Percentiles rank a stretch among this genome's conserved stretches.
Conservation (phyloP, 1,140 invertebrate genomes). For the Muscidifurax raptorellus region DNA sequence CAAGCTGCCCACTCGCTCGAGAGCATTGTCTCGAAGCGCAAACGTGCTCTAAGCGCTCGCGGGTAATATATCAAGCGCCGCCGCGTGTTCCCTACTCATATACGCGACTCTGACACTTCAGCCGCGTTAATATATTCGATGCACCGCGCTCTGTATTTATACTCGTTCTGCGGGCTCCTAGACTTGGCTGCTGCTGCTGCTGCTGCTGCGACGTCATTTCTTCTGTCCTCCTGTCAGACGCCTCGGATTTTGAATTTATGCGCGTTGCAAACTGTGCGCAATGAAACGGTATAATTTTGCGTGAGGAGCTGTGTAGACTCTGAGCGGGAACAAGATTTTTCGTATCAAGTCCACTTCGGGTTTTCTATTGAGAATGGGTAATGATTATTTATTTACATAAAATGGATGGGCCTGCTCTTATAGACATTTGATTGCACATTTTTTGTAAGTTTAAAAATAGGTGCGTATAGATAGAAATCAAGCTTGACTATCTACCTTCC, state of each 20-base stretch:
- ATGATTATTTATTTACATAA: too few species aligned
- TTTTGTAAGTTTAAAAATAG: neutral
- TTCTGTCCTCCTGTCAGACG: neutral
- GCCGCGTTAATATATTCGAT: conserved; percentile 37
- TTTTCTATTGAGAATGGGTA: too few species aligned
- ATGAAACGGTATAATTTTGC: conserved; percentile 27
- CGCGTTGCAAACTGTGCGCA: neutral
- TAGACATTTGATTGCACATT: too few species aligned
- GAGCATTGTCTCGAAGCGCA: conserved; percentile 51
- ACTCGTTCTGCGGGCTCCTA: neutral
- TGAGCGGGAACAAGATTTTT: too few species aligned
- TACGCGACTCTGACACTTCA: conserved; percentile 7
- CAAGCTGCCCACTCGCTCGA: conserved; percentile 52
- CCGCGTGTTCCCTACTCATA: conserved; percentile 13
- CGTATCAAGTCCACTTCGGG: too few species aligned
- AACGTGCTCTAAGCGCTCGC: neutral
- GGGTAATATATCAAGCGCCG: neutral
- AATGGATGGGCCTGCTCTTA: too few species aligned
- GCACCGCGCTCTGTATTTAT: conserved; percentile 13
- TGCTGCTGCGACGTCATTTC: neutral
- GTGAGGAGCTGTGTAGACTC: neutral
- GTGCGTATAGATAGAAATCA: neutral
- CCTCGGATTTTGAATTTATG: conserved; percentile 40
- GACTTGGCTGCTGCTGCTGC: neutral
- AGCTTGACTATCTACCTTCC: neutral